Evolutionary conservation across 1,140 invertebrate species (phyloP), one percentile per base, ranked within the genome.

Genomic region (Temnothorax curvispinosus): DNA sequence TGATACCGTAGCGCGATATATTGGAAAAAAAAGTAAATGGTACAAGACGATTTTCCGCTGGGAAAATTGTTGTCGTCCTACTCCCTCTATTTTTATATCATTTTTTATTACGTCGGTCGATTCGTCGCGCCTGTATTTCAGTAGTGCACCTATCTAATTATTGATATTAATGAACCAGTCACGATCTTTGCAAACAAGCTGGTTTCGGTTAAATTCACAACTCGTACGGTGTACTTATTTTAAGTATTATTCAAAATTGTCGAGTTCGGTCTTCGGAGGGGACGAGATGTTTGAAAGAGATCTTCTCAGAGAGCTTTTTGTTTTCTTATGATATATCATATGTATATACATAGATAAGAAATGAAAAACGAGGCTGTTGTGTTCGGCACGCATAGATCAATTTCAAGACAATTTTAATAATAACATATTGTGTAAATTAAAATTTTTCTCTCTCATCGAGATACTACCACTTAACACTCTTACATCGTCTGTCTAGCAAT

Each of bases 141-240:
- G 27, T 44, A 52, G 21, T 67, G 47, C 35, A 54, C 62, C 32
- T 64, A 64, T 44, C 47, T 56, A 76, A 65, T 65, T 64, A 27
- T 78, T 21, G 41, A 35, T 74, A 11, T 21, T 41, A 60, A 64
- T 58, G 18, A 38, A 32, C 32, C 21, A 76, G 35, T 50, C 18
- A 58, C 41, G 11, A 50, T 50, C n/a, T 87, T 76, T 27, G 18
- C 32, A 58, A 52, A 38, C 58, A 38, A 58, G 60, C 44, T 76
- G 71, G 67, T 87, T 60, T 75, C 44, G n/a, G 32, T 86, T 41
- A 90, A 87, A 85, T 84, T 91, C 27, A 81, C 32, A 58, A 88
- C 60, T 88, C 74, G 78, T 88, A 85, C 44, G 72, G 84, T 91
- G 90, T 91, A 91, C 90, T 91, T 91, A 90, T 74, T 84, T 86